Percentiles rank a stretch among this genome's conserved stretches.
These are phyloP conservation scores for Chloroceryle aenea DNA, from an alignment of 2,113 vertebrate genomes.

Conservation along the genomic window DNA sequence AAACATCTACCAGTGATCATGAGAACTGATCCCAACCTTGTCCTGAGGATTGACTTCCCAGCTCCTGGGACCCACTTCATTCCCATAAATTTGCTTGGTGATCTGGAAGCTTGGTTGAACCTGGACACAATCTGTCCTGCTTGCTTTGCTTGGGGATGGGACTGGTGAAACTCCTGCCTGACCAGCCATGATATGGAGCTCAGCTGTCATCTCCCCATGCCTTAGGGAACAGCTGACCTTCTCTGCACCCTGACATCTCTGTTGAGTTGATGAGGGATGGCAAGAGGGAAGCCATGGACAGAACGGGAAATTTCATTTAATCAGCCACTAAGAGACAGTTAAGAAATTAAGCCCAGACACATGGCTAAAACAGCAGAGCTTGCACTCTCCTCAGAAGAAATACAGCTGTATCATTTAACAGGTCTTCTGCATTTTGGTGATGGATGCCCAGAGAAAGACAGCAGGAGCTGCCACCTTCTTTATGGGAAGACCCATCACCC, in stretches of 20 bases:
- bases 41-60: background rate
- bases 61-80: background rate
- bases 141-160: background rate
- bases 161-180: background rate
- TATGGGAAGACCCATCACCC: background rate
- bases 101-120: background rate
- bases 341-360: background rate
- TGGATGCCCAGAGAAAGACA: background rate
- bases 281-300: background rate
- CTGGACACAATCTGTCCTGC: background rate
- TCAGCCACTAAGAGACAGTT: background rate
- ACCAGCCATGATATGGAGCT: background rate
- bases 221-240: background rate
- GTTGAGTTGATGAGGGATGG: background rate
- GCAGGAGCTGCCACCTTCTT: background rate
- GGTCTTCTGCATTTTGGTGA: background rate
- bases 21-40: rapidly evolving
- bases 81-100: background rate
- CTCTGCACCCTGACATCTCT: background rate
- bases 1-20: background rate
- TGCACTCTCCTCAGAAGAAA: background rate
- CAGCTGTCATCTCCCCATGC: background rate
- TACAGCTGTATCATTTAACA: background rate
- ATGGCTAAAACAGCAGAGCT: background rate
- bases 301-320: background rate